These are phyloP conservation scores for Engystomops pustulosus DNA, from an alignment of 2,113 vertebrate species.

Conservation along the genomic window DNA sequence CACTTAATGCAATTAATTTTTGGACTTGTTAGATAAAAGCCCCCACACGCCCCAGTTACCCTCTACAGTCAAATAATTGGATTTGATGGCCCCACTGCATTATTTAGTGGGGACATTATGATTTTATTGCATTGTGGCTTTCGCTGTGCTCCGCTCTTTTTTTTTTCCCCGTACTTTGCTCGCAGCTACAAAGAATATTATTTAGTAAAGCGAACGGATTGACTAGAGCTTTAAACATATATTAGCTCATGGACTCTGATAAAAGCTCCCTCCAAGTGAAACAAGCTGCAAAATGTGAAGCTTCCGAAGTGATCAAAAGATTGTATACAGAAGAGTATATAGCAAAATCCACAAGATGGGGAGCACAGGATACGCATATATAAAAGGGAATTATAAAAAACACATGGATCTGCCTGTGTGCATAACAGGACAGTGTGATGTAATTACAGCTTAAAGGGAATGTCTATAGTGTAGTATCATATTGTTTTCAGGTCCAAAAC, in stretches of 20 bases:
- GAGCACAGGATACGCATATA: neutral
- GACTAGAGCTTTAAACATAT: constrained; percentile 35
- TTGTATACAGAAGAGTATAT: neutral
- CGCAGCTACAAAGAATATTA: constrained; percentile 38
- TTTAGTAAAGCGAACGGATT: constrained; percentile 38
- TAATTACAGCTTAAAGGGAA: too few relatives aligned
- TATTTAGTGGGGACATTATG: constrained; percentile 10
- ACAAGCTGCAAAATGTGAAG: neutral
- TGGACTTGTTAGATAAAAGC: neutral
- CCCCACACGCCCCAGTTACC: neutral
- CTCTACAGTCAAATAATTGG: neutral
- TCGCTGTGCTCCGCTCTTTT: neutral
- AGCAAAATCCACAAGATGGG: neutral
- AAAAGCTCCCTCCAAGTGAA: constrained; percentile 20
- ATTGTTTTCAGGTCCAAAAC: too few relatives aligned
- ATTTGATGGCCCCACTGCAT: neutral
- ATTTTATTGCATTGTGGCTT: constrained; percentile 5
- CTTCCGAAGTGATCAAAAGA: constrained; percentile 15
- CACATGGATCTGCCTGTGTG: too few relatives aligned
- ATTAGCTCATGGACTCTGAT: constrained; percentile 29
- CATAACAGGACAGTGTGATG: too few relatives aligned
- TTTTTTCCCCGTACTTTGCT: constrained; percentile 31
- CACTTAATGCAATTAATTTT: too few relatives aligned
- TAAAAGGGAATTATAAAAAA: neutral
- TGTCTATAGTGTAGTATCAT: too few relatives aligned